Conservation (phyloP, 1,140 invertebrate species). For the Camponotus pennsylvanicus region DNA sequence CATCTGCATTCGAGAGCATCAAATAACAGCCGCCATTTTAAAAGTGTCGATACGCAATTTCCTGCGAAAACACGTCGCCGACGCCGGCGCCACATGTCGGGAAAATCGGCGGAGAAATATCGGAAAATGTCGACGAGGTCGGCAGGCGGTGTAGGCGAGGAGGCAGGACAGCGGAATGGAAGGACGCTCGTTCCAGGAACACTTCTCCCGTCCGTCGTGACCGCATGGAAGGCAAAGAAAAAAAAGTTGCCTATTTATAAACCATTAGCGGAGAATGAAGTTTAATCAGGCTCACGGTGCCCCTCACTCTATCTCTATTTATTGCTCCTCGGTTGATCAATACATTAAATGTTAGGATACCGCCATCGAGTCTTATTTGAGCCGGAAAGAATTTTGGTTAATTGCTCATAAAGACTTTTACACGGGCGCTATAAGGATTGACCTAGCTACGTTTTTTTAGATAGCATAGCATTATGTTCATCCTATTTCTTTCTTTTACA, state of each 20-base stretch:
- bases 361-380: slow-evolving; percentile 48
- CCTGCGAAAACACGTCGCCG: slow-evolving; percentile 50
- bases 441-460: neutral
- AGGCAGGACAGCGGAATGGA: slow-evolving; percentile 56
- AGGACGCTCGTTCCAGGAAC: slow-evolving; percentile 65
- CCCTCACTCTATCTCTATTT: slow-evolving; percentile 72
- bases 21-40: slow-evolving; percentile 47
- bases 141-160: slow-evolving; percentile 34
- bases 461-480: neutral
- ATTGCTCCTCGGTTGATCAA: slow-evolving; percentile 74
- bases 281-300: slow-evolving; percentile 78
- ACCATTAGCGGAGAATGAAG: slow-evolving; percentile 79
- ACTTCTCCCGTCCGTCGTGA: slow-evolving; percentile 37
- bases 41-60: slow-evolving; percentile 59
- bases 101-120: slow-evolving; percentile 51
- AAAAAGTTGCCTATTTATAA: slow-evolving; percentile 79
- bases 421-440: slow-evolving; percentile 2
- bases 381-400: slow-evolving; percentile 64
- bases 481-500: neutral
- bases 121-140: slow-evolving; percentile 51
- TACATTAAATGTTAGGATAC: slow-evolving; percentile 75
- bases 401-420: slow-evolving; percentile 52
- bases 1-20: slow-evolving; percentile 52
- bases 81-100: slow-evolving; percentile 31
- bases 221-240: slow-evolving; percentile 35